Evolutionary conservation across 2,797 vertebrate species (phyloP), one percentile per base, ranked within the genome.

Genomic region (Melanotaenia parkinsoni): DNA sequence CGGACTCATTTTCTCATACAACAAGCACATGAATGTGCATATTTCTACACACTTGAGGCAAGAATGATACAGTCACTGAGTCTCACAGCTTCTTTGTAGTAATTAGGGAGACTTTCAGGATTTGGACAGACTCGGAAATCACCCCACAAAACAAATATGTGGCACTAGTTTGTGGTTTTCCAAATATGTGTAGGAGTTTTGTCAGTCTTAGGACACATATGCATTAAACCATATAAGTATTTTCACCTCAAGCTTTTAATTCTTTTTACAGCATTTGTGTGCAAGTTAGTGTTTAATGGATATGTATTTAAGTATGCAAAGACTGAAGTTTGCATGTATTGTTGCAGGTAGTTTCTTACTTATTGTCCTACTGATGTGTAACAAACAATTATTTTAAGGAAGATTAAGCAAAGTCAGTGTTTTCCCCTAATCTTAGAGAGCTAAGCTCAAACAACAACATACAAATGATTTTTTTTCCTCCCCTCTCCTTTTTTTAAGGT

Each of bases 71-170:
- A 56, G 53, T 76, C 64, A 61, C 57, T 67, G 67, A 70, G 62
- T 76, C 63, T 59, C 63, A 30, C 86, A 80, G 71, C 78, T 73
- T 80, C 92, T 92, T 95, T 91, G 70, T 77, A 58, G 84, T 69
- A 82, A 86, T 84, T 82, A 58, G 32, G 8, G 60, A 57, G 63
- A 81, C 76, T 83, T 77, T 78, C 85, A 79, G 33, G 72, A 80
- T 85, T 82, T 69, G 60, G 63, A 67, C 57, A 63, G 45, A 62
- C 38, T 28, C 20, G 68, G 60, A 57, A 71, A 64, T 57, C 6
- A 26, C 70, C 45, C 6, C 3, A 14, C 24, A 74, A 24, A 26
- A 26, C 24, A 18, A 32, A 9, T 45, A 37, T 64, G 60, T 53
- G 58, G n/a, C 37, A 40, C 12, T 26, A 28, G 16, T 58, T 30